A percentile compares a stretch with the other conserved stretches of the same genome.
Conservation (phyloP, 2,888 invertebrate species). For the Drosophila incognita region DNA sequence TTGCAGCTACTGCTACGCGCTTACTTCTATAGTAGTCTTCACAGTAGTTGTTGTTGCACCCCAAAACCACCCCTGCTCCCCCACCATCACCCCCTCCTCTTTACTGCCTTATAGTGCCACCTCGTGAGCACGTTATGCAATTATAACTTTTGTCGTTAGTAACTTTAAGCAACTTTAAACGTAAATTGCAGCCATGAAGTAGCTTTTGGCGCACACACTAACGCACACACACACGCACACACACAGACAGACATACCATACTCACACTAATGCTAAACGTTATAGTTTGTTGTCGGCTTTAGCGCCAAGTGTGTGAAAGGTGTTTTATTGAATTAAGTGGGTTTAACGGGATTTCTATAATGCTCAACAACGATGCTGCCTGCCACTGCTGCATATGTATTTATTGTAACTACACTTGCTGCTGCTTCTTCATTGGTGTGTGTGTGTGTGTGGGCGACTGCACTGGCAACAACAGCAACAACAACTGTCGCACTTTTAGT, state of each 20-base stretch:
- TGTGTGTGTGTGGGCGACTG: conserved; percentile 32
- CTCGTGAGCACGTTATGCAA: conserved; percentile 80
- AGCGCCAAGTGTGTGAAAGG: conserved; percentile 79
- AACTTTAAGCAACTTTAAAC: conserved; percentile 81
- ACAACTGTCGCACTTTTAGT: conserved; percentile 61
- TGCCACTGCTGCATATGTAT: conserved; percentile 58
- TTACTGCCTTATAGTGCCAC: conserved; percentile 17
- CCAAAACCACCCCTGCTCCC: neutral
- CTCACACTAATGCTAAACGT: conserved; percentile 47
- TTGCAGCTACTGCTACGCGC: conserved; percentile 21
- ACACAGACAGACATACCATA: conserved; percentile 35
- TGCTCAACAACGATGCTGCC: conserved; percentile 56
- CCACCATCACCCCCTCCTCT: neutral
- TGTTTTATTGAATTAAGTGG: conserved; percentile 81
- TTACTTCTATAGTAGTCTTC: conserved; percentile 3
- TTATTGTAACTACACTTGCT: conserved; percentile 75
- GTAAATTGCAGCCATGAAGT: conserved; percentile 81
- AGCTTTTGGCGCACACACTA: conserved; percentile 68
- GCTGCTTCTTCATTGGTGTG: conserved; percentile 10
- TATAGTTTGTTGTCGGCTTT: conserved; percentile 80
- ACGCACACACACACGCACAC: conserved; percentile 10
- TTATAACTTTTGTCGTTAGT: conserved; percentile 84
- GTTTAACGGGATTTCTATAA: conserved; percentile 80
- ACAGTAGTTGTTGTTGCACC: neutral
- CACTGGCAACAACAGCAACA: conserved; percentile 38